phyloP scores from a whole-genome alignment of 1,140 invertebrate species.

The Drosophila ercepeae region DNA sequence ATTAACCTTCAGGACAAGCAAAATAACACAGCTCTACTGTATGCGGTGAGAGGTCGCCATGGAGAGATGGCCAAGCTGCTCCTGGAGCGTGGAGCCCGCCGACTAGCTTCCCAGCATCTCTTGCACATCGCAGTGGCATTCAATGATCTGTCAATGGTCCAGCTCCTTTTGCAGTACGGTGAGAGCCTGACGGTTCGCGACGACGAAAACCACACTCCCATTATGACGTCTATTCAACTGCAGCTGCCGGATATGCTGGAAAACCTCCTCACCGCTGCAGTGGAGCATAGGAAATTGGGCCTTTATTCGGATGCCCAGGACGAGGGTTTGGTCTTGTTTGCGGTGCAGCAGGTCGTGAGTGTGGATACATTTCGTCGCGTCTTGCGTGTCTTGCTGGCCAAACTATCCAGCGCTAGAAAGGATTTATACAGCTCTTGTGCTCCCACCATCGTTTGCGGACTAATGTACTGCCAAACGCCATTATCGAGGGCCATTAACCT shows the following conservation, averaged over 20 bases:
- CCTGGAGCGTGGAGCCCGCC: constrained; percentile 85
- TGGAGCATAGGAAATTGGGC: constrained; percentile 41
- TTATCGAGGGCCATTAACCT: constrained; percentile 84
- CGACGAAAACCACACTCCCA: constrained; percentile 86
- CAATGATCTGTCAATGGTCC: constrained; percentile 84
- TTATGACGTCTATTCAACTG: constrained; percentile 86
- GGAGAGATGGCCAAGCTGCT: constrained; percentile 82
- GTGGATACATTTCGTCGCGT: constrained; percentile 81
- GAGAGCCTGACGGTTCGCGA: constrained; percentile 85
- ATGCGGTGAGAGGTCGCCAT: constrained; percentile 85
- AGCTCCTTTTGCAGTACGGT: constrained; percentile 84
- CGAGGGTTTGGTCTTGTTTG: constrained; percentile 81
- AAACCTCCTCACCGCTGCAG: constrained; percentile 84
- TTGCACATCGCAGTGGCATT: constrained; percentile 85
- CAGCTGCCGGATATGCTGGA: constrained; percentile 85
- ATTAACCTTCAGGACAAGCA: constrained; percentile 87
- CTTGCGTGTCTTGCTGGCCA: constrained; percentile 84
- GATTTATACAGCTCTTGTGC: constrained; percentile 53
- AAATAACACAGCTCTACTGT: constrained; percentile 85
- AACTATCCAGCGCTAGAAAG: constrained; percentile 52
- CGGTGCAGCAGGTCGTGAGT: constrained; percentile 83
- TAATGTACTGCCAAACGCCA: constrained; percentile 84
- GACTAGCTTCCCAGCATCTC: constrained; percentile 85
- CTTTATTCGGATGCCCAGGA: constrained; percentile 68
- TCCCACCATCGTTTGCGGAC: constrained; percentile 53